A percentile compares a stretch with the other conserved stretches of the same genome.
Conservation (phyloP, 2,797 vertebrate species). For the Pseudochaenichthys georgianus region DNA sequence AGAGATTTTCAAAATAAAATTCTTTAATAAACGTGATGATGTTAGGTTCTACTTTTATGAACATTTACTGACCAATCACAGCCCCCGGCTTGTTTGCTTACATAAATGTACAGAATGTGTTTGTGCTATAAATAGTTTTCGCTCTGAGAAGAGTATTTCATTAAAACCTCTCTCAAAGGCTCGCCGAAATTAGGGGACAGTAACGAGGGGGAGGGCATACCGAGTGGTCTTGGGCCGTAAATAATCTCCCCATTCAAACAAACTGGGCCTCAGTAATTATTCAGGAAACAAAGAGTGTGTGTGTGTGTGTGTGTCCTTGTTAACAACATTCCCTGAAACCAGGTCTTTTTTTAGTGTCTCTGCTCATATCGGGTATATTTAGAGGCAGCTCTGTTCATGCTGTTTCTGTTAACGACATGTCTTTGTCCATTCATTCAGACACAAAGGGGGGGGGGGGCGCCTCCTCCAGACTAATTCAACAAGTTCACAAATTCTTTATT, state of each 20-base stretch:
- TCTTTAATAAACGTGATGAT: neutral
- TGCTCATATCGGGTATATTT: constrained; percentile 67
- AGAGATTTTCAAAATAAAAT: neutral
- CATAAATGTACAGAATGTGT: constrained; percentile 70
- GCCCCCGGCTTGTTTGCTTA: constrained; percentile 55
- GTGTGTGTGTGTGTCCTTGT: constrained; percentile 31
- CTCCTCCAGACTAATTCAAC: neutral
- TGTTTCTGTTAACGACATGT: constrained; percentile 44
- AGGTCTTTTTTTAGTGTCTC: constrained; percentile 67
- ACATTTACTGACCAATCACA: neutral
- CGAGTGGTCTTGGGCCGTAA: constrained; percentile 70
- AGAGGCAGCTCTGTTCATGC: constrained; percentile 57
- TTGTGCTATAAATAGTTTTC: constrained; percentile 76
- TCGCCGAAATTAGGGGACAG: constrained; percentile 71
- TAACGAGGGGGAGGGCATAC: constrained; percentile 68
- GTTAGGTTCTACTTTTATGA: neutral
- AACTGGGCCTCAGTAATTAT: constrained; percentile 83
- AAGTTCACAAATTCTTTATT: neutral
- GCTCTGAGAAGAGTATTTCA: constrained; percentile 66
- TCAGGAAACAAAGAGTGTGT: constrained; percentile 45
- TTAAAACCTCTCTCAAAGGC: constrained; percentile 68
- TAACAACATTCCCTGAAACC: constrained; percentile 53
- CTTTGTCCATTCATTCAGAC: constrained; percentile 49
- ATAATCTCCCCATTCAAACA: constrained; percentile 84
- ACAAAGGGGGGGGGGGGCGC: constrained; percentile 2